Conservation (phyloP, 2,888 invertebrate genomes). For the Idaea dimidiata region DNA sequence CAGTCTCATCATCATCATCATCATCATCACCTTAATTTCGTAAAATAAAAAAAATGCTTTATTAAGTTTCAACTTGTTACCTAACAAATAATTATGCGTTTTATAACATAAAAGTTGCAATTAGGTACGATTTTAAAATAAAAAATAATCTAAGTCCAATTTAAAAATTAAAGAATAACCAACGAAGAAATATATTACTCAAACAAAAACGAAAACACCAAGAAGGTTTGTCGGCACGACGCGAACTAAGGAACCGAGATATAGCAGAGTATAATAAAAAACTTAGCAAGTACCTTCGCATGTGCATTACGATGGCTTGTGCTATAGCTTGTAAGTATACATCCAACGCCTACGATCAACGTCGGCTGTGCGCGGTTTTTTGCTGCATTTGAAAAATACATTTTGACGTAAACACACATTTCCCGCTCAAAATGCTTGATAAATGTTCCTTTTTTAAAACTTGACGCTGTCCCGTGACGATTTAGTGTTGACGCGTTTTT, state of each 20-base stretch:
- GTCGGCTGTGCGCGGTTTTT: constrained; percentile 69
- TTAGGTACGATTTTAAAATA: too few relatives aligned
- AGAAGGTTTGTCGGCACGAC: constrained; percentile 48
- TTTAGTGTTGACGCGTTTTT: constrained; percentile 16
- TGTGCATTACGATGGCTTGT: constrained; percentile 75
- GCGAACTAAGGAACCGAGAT: constrained; percentile 72
- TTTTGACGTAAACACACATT: constrained; percentile 75
- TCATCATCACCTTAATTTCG: too few relatives aligned
- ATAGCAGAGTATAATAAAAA: constrained; percentile 78
- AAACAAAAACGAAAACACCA: constrained; percentile 58
- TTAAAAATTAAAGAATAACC: background rate
- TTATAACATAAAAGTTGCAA: too few relatives aligned
- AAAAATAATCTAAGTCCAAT: too few relatives aligned
- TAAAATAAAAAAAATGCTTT: too few relatives aligned
- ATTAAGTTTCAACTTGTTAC: too few relatives aligned
- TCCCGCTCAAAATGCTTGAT: constrained; percentile 45
- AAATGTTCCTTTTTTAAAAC: constrained; percentile 18
- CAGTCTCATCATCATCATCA: too few relatives aligned
- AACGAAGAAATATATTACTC: constrained; percentile 6
- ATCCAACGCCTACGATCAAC: constrained; percentile 70
- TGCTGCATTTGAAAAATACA: constrained; percentile 79
- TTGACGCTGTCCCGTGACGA: constrained; percentile 14
- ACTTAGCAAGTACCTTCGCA: constrained; percentile 75
- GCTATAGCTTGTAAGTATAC: constrained; percentile 62
- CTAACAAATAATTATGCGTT: too few relatives aligned